phyloP scores from a whole-genome alignment of 2,113 vertebrate species.

The Perccottus glenii region DNA sequence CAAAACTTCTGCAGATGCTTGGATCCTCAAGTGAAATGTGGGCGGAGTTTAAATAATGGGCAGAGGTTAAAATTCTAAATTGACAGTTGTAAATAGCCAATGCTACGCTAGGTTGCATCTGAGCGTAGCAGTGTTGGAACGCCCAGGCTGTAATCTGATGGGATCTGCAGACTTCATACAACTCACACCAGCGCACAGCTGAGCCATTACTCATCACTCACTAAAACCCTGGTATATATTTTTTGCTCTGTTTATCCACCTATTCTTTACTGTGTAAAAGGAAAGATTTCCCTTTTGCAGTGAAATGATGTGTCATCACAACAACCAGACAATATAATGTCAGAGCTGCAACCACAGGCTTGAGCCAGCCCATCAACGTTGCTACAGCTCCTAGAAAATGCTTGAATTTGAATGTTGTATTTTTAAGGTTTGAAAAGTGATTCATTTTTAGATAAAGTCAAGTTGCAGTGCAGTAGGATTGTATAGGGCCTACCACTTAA shows the following conservation, averaged over 20 bases:
- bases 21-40: neutral
- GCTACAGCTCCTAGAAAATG: no score
- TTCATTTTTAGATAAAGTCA: no score
- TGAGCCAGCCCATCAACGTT: no score
- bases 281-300: conserved; percentile 8
- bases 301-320: neutral
- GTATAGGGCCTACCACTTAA: no score
- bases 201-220: conserved; percentile 19
- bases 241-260: neutral
- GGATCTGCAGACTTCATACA: conserved; percentile 39
- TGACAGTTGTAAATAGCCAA: conserved; percentile 17
- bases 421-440: no score
- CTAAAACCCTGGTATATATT: neutral
- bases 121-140: no score
- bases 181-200: neutral
- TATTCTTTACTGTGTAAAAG: conserved; percentile 14
- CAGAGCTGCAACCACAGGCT: neutral
- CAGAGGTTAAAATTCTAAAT: neutral
- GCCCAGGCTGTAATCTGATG: conserved; percentile 22
- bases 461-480: no score
- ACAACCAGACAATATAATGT: neutral
- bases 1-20: conserved; percentile 1
- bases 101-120: accelerated
- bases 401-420: no score
- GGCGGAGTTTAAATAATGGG: conserved; percentile 24